These are phyloP conservation scores for Channa maculata DNA, from an alignment of 2,113 vertebrate species.

Conservation along the genomic window DNA sequence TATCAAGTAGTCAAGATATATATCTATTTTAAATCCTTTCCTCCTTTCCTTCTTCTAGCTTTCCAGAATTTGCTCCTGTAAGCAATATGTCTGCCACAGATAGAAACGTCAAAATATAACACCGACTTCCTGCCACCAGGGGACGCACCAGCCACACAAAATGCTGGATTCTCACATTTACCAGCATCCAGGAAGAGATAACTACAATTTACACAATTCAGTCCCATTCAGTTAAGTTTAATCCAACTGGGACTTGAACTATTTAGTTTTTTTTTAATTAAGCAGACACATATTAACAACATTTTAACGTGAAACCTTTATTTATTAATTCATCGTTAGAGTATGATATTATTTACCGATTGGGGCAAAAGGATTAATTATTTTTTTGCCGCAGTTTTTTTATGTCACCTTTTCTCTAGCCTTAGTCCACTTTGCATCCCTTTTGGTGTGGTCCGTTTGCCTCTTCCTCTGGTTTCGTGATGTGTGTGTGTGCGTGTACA, in stretches of 20 bases:
- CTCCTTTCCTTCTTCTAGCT: conserved; percentile 60
- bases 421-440: not conserved
- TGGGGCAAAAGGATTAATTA: not conserved
- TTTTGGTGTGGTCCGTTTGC: conserved; percentile 11
- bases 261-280: not conserved
- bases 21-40: conserved; percentile 58
- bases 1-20: conserved; percentile 35
- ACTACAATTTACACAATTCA: no score
- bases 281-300: no score
- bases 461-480: conserved; percentile 8
- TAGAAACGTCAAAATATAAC: conserved; percentile 63
- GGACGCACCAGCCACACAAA: conserved; percentile 28
- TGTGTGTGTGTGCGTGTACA: not conserved
- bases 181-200: not conserved
- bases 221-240: no score
- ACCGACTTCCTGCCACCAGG: conserved; percentile 58
- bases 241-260: not conserved
- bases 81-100: conserved; percentile 84
- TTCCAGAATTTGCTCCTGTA: conserved; percentile 80
- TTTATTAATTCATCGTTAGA: not conserved
- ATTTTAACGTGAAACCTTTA: not conserved
- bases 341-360: not conserved
- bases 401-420: not conserved
- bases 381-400: not conserved
- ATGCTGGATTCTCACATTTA: not conserved